Percentiles rank a stretch among this genome's conserved stretches.
Evolutionary conservation across 2,113 vertebrate species (phyloP).

Genomic region (Phylloscopus trochilus): DNA sequence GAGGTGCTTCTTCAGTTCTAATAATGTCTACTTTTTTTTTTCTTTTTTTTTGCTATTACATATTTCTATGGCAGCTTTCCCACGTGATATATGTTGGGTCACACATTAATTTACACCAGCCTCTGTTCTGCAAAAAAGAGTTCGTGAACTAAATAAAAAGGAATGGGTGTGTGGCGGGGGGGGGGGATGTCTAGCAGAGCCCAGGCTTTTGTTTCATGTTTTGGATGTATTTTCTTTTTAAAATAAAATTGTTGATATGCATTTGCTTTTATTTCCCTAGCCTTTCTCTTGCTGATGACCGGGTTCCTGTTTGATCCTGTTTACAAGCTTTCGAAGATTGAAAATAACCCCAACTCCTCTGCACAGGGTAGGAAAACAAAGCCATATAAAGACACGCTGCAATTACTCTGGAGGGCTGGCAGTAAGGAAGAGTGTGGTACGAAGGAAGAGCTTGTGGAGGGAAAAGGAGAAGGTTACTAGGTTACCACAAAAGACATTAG

Average conservation of each 20-base stretch:
- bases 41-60: neutral
- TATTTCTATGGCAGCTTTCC: constrained; percentile 23
- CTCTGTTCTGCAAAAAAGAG: constrained; percentile 52
- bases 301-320: constrained; percentile 63
- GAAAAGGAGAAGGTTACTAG: constrained; percentile 24
- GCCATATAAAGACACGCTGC: neutral
- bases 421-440: neutral
- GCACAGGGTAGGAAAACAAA: constrained; percentile 61
- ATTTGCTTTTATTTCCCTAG: constrained; percentile 65
- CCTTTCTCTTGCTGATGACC: constrained; percentile 61
- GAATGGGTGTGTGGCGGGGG: neutral
- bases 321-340: constrained; percentile 61
- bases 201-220: constrained; percentile 59
- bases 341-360: constrained; percentile 46
- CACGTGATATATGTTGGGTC: constrained; percentile 31
- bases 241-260: constrained; percentile 43
- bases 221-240: constrained; percentile 36
- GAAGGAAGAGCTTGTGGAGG: constrained; percentile 9
- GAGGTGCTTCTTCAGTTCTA: neutral
- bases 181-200: constrained; percentile 39
- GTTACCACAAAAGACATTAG: constrained; percentile 9
- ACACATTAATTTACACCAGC: constrained; percentile 63
- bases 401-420: neutral
- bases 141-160: constrained; percentile 35
- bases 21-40: neutral